Evolutionary conservation across 2,797 vertebrate genomes (phyloP).

Genomic region (Acridotheres tristis): DNA sequence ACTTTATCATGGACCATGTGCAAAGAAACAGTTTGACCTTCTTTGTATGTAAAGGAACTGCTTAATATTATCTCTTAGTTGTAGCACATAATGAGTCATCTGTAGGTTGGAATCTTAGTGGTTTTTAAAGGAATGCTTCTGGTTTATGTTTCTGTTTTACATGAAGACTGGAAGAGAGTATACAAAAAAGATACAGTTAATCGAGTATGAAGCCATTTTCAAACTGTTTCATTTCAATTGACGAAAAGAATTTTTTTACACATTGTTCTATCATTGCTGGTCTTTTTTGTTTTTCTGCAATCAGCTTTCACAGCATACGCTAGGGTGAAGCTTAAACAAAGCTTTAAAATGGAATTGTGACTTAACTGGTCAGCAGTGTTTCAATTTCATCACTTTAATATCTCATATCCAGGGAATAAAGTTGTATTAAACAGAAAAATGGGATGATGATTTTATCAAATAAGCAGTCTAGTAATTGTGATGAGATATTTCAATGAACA

Average conservation of each 20-base stretch:
- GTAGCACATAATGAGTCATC: not conserved
- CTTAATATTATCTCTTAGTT: not conserved
- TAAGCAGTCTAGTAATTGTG: slow-evolving; percentile 14
- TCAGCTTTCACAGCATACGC: not conserved
- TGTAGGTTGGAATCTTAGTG: not conserved
- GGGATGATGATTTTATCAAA: slow-evolving; percentile 18
- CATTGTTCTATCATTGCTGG: not conserved
- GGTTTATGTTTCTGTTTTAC: not conserved
- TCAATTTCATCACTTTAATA: not conserved
- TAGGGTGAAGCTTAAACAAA: not conserved
- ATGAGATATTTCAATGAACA: not conserved
- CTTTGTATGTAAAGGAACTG: not conserved
- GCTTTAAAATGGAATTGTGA: not conserved
- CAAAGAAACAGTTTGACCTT: not conserved
- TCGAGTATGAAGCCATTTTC: not conserved
- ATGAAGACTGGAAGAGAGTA: not conserved
- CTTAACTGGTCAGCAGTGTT: not conserved
- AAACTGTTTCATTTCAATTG: not conserved
- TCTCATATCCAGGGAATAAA: not conserved
- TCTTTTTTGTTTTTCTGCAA: not conserved
- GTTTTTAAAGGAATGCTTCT: not conserved
- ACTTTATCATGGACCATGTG: not conserved
- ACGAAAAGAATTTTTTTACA: not conserved
- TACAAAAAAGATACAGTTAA: not conserved
- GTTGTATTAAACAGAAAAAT: not conserved